Evolutionary conservation across 2,113 vertebrate genomes (phyloP).

Genomic region (Zingel zingel): DNA sequence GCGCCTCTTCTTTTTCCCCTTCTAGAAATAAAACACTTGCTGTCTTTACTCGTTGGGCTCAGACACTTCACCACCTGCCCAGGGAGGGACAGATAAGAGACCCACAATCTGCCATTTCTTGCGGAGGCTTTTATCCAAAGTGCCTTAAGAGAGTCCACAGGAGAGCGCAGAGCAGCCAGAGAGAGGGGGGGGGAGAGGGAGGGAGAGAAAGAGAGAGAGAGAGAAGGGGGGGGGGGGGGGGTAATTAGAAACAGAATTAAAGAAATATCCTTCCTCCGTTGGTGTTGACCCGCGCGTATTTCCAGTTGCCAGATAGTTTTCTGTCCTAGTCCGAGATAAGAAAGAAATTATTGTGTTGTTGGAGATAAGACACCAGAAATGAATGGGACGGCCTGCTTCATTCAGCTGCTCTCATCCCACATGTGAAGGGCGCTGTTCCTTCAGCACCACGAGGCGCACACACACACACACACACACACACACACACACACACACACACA

Average conservation of each 20-base stretch:
- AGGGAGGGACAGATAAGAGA: conserved; percentile 42
- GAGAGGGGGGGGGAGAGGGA: neutral
- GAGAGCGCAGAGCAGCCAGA: conserved; percentile 44
- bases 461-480: neutral
- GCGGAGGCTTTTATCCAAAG: conserved; percentile 64
- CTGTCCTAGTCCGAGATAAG: conserved; percentile 11
- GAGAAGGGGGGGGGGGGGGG: too few relatives aligned
- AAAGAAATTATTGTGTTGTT: conserved; percentile 1
- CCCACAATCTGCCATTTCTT: conserved; percentile 53
- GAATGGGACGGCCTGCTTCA: conserved; percentile 24
- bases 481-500: neutral
- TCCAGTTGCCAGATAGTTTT: conserved; percentile 27
- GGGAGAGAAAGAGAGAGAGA: conserved; percentile 1
- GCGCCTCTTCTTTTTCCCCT: neutral
- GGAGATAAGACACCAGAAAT: conserved; percentile 31
- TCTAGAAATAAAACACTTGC: conserved; percentile 20
- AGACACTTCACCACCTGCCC: conserved; percentile 53
- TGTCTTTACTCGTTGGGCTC: conserved; percentile 11
- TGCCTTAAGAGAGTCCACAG: conserved; percentile 60
- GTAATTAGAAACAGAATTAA: neutral
- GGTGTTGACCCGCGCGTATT: neutral
- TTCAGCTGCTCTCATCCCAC: conserved; percentile 10
- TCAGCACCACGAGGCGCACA: conserved; percentile 60
- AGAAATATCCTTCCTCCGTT: conserved; percentile 24
- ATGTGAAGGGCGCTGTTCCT: conserved; percentile 58